Conservation (phyloP, 2,888 invertebrate species). For the Ophion costatus region DNA sequence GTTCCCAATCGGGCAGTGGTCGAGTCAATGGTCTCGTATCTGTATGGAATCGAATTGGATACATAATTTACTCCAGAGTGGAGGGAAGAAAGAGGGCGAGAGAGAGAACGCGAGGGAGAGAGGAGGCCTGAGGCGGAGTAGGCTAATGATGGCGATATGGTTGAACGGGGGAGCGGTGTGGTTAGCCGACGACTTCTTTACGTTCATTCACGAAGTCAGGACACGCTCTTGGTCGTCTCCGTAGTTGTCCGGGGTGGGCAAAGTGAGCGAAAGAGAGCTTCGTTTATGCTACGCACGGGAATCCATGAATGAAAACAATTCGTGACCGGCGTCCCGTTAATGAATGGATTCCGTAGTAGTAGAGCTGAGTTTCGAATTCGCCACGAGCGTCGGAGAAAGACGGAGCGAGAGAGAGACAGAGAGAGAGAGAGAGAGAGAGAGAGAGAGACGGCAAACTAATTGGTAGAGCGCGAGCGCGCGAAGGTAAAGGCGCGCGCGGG, state of each 20-base stretch:
- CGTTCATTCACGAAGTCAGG: constrained; percentile 70
- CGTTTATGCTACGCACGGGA: constrained; percentile 72
- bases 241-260: constrained; percentile 42
- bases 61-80: constrained; percentile 44
- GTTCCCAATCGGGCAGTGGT: constrained; percentile 3
- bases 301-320: constrained; percentile 82
- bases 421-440: constrained; percentile 31
- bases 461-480: constrained; percentile 67
- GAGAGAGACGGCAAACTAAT: constrained; percentile 67
- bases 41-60: constrained; percentile 52
- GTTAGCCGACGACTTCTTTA: constrained; percentile 49
- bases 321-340: constrained; percentile 78
- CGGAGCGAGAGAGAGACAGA: constrained; percentile 27
- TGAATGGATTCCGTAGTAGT: constrained; percentile 77
- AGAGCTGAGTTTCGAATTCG: constrained; percentile 76
- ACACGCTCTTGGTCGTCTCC: constrained; percentile 65
- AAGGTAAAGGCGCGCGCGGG: constrained; percentile 68
- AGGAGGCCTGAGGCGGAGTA: constrained; percentile 31
- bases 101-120: background rate
- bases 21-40: constrained; percentile 19
- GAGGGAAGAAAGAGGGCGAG: constrained; percentile 2
- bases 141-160: constrained; percentile 57
- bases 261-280: constrained; percentile 50
- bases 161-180: constrained; percentile 21
- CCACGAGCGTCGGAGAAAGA: constrained; percentile 60